phyloP scores from a whole-genome alignment of 2,113 vertebrate species.

The Actenoides lindsayi region DNA sequence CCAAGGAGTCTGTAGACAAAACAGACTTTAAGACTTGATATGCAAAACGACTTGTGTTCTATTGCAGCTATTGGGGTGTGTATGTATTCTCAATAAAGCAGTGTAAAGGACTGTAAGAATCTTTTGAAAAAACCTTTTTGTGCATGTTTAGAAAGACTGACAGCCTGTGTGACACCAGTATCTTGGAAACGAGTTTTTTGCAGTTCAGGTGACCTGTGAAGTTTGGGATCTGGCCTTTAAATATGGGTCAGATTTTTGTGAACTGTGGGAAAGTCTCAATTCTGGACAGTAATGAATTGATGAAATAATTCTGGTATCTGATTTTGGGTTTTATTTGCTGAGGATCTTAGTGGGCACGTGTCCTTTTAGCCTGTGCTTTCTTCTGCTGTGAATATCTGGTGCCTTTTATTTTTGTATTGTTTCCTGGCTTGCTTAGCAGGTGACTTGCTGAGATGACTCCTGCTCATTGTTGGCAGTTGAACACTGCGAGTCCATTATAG shows the following conservation, averaged over 20 bases:
- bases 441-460: neutral
- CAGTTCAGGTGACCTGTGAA: neutral
- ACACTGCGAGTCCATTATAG: neutral
- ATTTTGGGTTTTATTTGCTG: neutral
- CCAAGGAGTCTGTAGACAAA: conserved; percentile 36
- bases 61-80: neutral
- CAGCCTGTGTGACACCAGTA: neutral
- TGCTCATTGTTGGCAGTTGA: neutral
- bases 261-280: neutral
- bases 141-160: neutral
- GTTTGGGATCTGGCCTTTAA: neutral
- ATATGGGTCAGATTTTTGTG: neutral
- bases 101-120: neutral
- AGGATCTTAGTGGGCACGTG: fast-evolving
- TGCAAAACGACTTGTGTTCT: fast-evolving
- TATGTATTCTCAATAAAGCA: neutral
- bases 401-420: neutral
- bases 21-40: neutral
- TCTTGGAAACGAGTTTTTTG: neutral
- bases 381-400: fast-evolving
- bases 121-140: neutral
- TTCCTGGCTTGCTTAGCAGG: neutral
- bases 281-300: neutral
- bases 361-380: neutral
- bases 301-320: neutral